Conservation (phyloP, 1,140 invertebrate genomes). For the Spodoptera litura region DNA sequence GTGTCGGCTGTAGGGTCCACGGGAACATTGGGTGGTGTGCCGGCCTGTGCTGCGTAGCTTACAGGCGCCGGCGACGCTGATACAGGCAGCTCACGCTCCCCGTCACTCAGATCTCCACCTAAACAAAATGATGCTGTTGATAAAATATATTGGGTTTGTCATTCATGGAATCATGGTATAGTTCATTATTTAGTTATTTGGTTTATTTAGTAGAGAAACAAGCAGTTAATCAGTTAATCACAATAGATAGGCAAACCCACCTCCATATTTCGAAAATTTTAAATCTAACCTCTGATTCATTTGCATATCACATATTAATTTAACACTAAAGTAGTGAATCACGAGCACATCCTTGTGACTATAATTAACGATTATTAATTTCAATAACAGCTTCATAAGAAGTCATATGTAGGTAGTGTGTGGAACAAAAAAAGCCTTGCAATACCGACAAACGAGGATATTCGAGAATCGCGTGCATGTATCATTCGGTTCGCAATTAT, state of each 20-base stretch:
- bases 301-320: constrained; percentile 3
- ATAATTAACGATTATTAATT: constrained; percentile 40
- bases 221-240: too few species aligned
- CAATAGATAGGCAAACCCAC: too few species aligned
- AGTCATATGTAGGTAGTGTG: constrained; percentile 53
- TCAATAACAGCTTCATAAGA: constrained; percentile 56
- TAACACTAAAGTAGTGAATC: background rate
- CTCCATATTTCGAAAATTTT: too few species aligned
- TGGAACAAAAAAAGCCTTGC: constrained; percentile 49
- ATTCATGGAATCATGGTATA: background rate
- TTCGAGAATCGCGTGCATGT: constrained; percentile 72
- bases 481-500: constrained; percentile 81
- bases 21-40: constrained; percentile 77
- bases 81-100: constrained; percentile 77
- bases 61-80: constrained; percentile 78
- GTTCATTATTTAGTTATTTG: background rate
- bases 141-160: constrained; percentile 16
- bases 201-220: background rate
- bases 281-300: background rate
- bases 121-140: constrained; percentile 41
- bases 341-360: constrained; percentile 10
- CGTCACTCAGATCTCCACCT: constrained; percentile 89
- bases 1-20: constrained; percentile 87
- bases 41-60: constrained; percentile 77
- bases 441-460: constrained; percentile 57